Conservation (phyloP, 2,113 vertebrate species). For the Chrysochloris asiatica region DNA sequence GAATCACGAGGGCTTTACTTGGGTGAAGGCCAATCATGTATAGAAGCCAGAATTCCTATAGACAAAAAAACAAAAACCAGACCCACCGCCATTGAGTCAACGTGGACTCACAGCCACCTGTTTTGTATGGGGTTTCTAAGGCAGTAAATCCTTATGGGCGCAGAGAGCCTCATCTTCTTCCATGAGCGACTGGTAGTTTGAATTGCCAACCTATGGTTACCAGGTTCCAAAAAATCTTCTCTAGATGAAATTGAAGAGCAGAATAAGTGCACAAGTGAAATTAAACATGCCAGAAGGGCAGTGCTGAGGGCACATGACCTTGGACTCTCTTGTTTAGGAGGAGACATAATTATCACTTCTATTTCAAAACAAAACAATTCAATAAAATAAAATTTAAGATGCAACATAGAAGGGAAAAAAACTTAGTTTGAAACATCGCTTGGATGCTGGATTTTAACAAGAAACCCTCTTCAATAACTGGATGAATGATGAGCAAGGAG, state of each 20-base stretch:
- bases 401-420: constrained; percentile 20
- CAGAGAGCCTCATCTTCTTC: too few species aligned
- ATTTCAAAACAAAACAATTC: constrained; percentile 45
- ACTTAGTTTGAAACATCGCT: not conserved
- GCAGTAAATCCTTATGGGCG: too few species aligned
- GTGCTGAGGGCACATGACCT: not conserved
- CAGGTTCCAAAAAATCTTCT: constrained; percentile 9
- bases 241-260: not conserved
- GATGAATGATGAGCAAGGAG: not conserved
- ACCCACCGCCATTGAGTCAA: too few species aligned
- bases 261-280: not conserved
- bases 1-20: constrained; percentile 22
- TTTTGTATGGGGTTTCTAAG: too few species aligned
- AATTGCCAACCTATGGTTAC: too few species aligned
- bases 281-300: not conserved
- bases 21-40: not conserved
- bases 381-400: constrained; percentile 46
- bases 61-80: too few species aligned
- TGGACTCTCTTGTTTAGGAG: not conserved
- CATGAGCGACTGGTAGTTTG: too few species aligned
- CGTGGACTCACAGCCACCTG: too few species aligned
- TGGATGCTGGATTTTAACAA: not conserved
- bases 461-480: constrained; percentile 17
- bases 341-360: not conserved
- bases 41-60: constrained; percentile 17